A percentile compares a stretch with the other conserved stretches of the same genome.
phyloP scores from a whole-genome alignment of 2,888 invertebrate genomes.

The Lottia scabra region DNA sequence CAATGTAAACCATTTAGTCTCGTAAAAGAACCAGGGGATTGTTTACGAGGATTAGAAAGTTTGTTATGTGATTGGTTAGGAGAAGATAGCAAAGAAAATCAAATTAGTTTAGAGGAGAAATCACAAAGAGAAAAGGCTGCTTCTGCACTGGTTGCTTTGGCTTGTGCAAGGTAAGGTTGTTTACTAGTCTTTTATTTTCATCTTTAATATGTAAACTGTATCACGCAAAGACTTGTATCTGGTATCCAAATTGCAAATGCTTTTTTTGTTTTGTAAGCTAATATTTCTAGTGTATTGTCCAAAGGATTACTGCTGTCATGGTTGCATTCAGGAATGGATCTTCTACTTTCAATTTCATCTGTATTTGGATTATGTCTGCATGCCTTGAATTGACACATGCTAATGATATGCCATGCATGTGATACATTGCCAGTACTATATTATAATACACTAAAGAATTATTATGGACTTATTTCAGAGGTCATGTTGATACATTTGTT shows the following conservation, averaged over 20 bases:
- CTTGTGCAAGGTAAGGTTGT: slow-evolving; percentile 64
- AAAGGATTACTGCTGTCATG: no score
- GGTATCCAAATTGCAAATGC: no score
- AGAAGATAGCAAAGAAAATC: slow-evolving; percentile 43
- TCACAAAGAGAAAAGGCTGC: slow-evolving; percentile 59
- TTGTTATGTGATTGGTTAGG: slow-evolving; percentile 66
- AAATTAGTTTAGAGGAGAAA: slow-evolving; percentile 33
- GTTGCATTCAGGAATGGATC: no score
- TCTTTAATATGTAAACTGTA: not conserved
- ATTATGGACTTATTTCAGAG: slow-evolving; percentile 43
- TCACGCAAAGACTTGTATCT: not conserved
- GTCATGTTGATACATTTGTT: slow-evolving; percentile 63
- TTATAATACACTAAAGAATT: not conserved
- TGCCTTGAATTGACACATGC: no score
- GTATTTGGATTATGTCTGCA: no score
- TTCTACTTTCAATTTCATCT: no score
- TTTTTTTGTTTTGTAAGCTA: no score
- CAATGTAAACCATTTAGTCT: slow-evolving; percentile 67
- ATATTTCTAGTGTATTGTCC: no score
- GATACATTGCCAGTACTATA: no score
- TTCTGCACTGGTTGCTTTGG: slow-evolving; percentile 64
- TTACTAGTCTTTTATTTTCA: not conserved
- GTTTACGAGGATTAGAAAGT: slow-evolving; percentile 65
- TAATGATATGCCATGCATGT: no score
- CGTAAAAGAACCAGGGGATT: slow-evolving; percentile 67